Base-by-base conservation (phyloP, 2,888 invertebrate species). In the Acleris sparsana region DNA sequence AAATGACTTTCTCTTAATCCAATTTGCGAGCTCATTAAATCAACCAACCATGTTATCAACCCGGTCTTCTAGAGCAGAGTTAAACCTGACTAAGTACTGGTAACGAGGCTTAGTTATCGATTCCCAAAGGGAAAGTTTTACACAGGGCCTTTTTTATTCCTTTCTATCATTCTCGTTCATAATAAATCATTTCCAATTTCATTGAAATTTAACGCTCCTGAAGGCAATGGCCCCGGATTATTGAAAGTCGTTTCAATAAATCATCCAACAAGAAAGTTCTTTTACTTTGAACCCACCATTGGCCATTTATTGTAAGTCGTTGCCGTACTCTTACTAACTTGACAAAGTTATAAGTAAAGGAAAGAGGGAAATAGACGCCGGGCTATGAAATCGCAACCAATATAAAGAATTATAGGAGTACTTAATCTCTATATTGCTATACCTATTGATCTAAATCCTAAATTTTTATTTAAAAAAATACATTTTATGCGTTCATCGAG, bases 161-260 rank as follows among this genome's bases (percentile, higher is more conserved):
- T 77, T 61, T 62, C 53, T 57, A 62, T 58, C 55, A 53, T 72
- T 71, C 65, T 65, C 67, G 60, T 57, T 63, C 64, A 68, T 65
- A 65, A 70, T 74, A 72, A 71, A 73, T 75, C 74, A 75, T 79
- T 74, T 75, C 72, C 75, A 75, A 77, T 76, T 78, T 73, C 73
- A 76, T 73, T 70, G 74, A 78, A 79, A 78, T 77, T 81, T 81
- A 72, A 74, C 74, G 74, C 73, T 70, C 69, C 68, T 66, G 67
- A 67, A 72, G 69, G 75, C 72, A 76, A 76, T 73, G 72, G 74
- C 63, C 69, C 71, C 68, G 65, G 72, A 74, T 75, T 78, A 71
- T 69, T 65, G 62, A 67, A 69, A 65, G 61, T 69, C 69, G 68
- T 68, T 77, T 72, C 73, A 73, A 79, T 80, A 80, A 78, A 77